Conservation (phyloP, 2,113 vertebrate genomes). For the Apteryx owenii region DNA sequence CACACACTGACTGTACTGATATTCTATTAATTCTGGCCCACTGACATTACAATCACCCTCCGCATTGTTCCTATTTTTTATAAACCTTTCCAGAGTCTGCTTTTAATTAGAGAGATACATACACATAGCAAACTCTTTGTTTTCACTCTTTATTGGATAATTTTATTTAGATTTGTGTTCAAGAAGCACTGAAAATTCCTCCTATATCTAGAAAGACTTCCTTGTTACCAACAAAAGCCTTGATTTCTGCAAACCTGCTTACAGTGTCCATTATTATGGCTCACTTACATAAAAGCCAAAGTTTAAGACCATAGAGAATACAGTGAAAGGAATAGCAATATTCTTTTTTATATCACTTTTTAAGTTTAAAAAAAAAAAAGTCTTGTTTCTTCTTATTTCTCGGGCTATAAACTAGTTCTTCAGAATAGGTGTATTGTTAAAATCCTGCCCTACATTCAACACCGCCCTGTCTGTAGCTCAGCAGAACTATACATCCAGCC, state of each 20-base stretch:
- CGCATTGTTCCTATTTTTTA: neutral
- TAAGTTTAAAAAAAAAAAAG: neutral
- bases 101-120: slow-evolving; percentile 10
- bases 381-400: neutral
- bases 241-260: neutral
- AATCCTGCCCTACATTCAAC: neutral
- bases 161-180: neutral
- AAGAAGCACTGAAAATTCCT: neutral
- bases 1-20: neutral
- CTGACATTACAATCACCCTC: neutral
- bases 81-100: neutral
- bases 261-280: neutral
- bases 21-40: slow-evolving; percentile 5
- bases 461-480: neutral
- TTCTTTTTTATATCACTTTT: too few species aligned
- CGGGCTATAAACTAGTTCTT: neutral
- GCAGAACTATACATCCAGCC: neutral
- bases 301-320: neutral
- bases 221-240: neutral
- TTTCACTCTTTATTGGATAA: neutral
- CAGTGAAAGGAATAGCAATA: neutral
- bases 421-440: neutral
- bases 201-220: neutral
- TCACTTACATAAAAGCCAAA: neutral
- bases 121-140: neutral